Evolutionary conservation across 2,797 vertebrate genomes (phyloP).

Genomic region (Apodemus agrarius): DNA sequence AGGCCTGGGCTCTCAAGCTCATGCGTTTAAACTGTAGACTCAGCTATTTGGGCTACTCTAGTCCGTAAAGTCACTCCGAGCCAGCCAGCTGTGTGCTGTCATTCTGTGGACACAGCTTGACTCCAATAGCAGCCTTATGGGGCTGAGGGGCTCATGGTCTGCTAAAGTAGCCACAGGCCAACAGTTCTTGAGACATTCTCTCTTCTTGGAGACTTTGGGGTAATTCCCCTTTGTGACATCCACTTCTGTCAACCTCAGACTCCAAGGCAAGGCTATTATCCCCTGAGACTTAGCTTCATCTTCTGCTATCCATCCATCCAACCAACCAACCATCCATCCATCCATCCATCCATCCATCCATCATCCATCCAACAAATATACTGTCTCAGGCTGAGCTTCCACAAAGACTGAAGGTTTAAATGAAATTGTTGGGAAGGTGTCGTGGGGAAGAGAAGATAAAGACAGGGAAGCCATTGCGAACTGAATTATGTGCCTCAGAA

Average conservation of each 20-base stretch:
- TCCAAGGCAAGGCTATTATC: background rate
- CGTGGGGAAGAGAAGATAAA: background rate
- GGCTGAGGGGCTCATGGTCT: background rate
- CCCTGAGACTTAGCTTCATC: background rate
- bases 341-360: background rate
- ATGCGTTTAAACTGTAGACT: conserved; percentile 65
- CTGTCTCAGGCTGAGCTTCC: background rate
- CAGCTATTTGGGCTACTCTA: conserved; percentile 34
- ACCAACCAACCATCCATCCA: background rate
- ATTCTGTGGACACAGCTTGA: background rate
- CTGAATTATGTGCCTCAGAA: no score
- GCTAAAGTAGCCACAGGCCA: background rate
- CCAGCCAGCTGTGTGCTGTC: background rate
- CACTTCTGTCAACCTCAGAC: background rate
- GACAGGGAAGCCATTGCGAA: background rate
- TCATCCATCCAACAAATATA: background rate
- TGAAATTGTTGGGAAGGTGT: background rate
- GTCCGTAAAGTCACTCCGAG: conserved; percentile 68
- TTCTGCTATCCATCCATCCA: background rate
- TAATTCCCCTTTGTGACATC: background rate
- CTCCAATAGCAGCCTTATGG: background rate
- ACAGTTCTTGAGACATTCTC: background rate
- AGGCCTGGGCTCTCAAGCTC: conserved; percentile 63
- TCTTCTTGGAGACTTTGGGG: background rate
- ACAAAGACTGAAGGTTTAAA: background rate